Base-by-base conservation (phyloP, 2,113 vertebrate species). In the Podarcis raffonei region DNA sequence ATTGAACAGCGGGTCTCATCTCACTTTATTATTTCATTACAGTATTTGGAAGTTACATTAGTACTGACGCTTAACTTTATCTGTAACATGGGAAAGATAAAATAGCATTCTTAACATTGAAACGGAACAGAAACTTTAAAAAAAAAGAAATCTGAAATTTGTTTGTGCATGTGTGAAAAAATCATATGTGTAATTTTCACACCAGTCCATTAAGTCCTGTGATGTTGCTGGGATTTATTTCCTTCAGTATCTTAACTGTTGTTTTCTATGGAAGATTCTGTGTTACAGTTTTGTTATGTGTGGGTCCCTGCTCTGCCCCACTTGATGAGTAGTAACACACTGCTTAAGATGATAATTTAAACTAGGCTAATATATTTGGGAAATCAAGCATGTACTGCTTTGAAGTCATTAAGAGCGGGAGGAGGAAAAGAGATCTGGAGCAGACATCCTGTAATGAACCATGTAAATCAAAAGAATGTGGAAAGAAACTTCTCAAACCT, bases 311-410 rank as follows among this genome's bases (percentile, higher is more conserved):
- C 94, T 94, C 9, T 18, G 48, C 48, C 92, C 95, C 93, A 87
- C 90, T 95, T 94, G 86, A 88, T 95, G 91, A 94, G 87, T 89
- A 94, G 87, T 92, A 89, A 89, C 81, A 81, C 90, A 57, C 62
- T 94, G 27, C 84, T 96, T 94, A 93, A 92, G 85, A 92, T 81
- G 89, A 86, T 93, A 92, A 96, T 92, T 94, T 95, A 93, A 94
- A 93, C 94, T 89, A 93, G 90, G 92, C 91, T 92, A 94, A 95
- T 96, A 83, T 95, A 84, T 86, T 95, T 95, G 94, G 91, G 90
- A 94, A 87, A 91, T 94, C 93, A 96, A 96, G 94, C 94, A 22
- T 95, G 39, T 90, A 88, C 87, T 89, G 82, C 93, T 97, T 96
- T 97, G 94, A 96, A 96, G 92, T 89, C 83, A 87, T 88, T 93